A percentile compares a stretch with the other conserved stretches of the same genome.
These are phyloP conservation scores for Gymnothorax reevesii DNA, from an alignment of 2,797 vertebrate genomes.

Conservation along the genomic window DNA sequence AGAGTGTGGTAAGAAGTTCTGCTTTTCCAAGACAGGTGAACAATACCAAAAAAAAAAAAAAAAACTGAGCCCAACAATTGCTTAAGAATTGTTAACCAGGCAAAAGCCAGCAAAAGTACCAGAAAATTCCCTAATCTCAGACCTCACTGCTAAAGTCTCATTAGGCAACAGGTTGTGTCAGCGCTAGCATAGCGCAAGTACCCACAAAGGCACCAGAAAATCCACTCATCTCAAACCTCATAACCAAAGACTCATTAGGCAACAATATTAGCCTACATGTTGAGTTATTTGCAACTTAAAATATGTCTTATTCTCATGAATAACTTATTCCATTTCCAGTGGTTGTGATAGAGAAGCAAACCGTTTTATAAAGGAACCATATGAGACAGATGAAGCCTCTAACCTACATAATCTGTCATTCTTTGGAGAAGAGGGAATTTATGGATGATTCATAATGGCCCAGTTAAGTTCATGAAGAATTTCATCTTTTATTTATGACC, in stretches of 20 bases:
- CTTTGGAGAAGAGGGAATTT: not conserved
- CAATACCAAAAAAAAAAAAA: constrained; percentile 21
- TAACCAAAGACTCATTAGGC: too few species aligned
- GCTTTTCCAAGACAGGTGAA: not conserved
- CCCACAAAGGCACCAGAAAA: too few species aligned
- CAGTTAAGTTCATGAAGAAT: constrained; percentile 56
- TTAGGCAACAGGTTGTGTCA: not conserved
- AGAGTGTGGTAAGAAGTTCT: not conserved
- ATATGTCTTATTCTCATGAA: not conserved
- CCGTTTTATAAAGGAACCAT: not conserved
- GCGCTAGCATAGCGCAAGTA: not conserved
- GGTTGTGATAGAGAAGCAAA: not conserved
- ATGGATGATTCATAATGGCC: constrained; percentile 50
- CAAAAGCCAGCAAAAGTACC: constrained; percentile 52
- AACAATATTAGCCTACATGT: too few species aligned
- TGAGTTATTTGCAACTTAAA: not conserved
- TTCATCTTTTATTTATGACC: constrained; percentile 67
- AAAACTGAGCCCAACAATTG: constrained; percentile 21
- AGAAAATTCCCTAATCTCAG: constrained; percentile 6
- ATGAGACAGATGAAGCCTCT: not conserved
- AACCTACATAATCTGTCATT: constrained; percentile 27
- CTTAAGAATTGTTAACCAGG: constrained; percentile 54
- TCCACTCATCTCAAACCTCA: too few species aligned
- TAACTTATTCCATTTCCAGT: not conserved
- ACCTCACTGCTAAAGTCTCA: not conserved